Base-by-base conservation (phyloP, 2,888 invertebrate species). In the Perizoma flavofasciatum region DNA sequence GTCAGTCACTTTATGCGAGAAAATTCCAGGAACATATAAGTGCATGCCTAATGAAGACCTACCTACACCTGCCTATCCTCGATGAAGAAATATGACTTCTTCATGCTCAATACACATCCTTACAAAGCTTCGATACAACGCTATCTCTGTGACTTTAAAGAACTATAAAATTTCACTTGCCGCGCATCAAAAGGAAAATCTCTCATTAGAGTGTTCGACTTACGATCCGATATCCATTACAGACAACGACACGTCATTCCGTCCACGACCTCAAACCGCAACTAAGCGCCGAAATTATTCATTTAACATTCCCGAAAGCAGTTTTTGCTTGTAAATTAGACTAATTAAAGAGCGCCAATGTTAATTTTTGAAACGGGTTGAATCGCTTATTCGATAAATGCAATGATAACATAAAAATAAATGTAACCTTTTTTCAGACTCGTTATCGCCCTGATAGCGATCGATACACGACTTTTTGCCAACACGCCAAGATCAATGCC, bases 321-420 rank as follows among this genome's bases (percentile, higher is more conserved):
- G 41, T 58, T 66, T 65, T 69, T 55, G 41, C 64, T 63, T 66
- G 69, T 65, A 67, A 67, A 67, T 61, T 49, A 59, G 49, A 59
- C 58, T 66, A 67, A 69, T 69, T 67, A 67, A 69, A 55, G 57
- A 61, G 62, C 50, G 53, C 57, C 48, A 46, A 66, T 62, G 63
- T 67, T 69, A 66, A 67, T 69, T 69, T 63, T 55, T 57, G 65
- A 64, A 63, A 61, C 60, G 58, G 61, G 44, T 61, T 50, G 32
- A 61, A 61, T 53, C 47, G 57, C 60, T 41, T 63, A 58, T 66
- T 59, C 52, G 69, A 67, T 69, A 65, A 67, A 66, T 59, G 52
- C 57, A 59, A 52, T 46, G 67, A 69, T 66, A 69, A 65, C 56
- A 58, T 54, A 54, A 66, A 67, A 66, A 65, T 59, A 60, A 59